Evolutionary conservation across 2,113 vertebrate genomes (phyloP).

Genomic region (Antechinus flavipes): DNA sequence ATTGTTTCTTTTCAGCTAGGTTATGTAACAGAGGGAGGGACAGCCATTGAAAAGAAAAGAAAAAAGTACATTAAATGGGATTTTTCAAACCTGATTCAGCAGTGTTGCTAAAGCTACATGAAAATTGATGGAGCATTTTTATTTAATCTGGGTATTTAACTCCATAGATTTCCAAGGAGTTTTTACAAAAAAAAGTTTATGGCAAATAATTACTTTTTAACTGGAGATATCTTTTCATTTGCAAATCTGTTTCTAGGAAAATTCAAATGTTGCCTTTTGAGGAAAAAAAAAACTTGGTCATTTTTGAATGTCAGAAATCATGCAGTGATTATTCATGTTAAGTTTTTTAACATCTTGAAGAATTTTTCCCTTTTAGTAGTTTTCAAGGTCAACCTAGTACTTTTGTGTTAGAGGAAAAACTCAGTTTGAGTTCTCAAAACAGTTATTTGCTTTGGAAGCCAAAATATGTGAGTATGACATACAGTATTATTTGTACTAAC

Average conservation of each 20-base stretch:
- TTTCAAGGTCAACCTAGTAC: conserved; percentile 45
- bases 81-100: conserved; percentile 58
- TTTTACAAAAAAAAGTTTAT: conserved; percentile 35
- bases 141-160: conserved; percentile 57
- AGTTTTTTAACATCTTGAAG: conserved; percentile 50
- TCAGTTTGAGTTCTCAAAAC: conserved; percentile 20
- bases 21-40: not conserved
- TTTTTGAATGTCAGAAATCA: conserved; percentile 74
- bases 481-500: conserved; percentile 53
- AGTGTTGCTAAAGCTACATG: conserved; percentile 59
- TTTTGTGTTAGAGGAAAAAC: conserved; percentile 56
- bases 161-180: conserved; percentile 58
- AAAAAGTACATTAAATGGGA: conserved; percentile 40
- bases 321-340: conserved; percentile 40
- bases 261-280: conserved; percentile 67
- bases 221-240: conserved; percentile 55
- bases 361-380: conserved; percentile 47
- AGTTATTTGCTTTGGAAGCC: conserved; percentile 22
- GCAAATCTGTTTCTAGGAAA: conserved; percentile 72
- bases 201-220: conserved; percentile 57
- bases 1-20: not conserved
- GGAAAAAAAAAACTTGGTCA: conserved; percentile 58
- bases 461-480: conserved; percentile 48
- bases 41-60: conserved; percentile 41
- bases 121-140: conserved; percentile 69